Evolutionary conservation across 1,140 invertebrate species (phyloP).

Genomic region (Drosophila leontia): DNA sequence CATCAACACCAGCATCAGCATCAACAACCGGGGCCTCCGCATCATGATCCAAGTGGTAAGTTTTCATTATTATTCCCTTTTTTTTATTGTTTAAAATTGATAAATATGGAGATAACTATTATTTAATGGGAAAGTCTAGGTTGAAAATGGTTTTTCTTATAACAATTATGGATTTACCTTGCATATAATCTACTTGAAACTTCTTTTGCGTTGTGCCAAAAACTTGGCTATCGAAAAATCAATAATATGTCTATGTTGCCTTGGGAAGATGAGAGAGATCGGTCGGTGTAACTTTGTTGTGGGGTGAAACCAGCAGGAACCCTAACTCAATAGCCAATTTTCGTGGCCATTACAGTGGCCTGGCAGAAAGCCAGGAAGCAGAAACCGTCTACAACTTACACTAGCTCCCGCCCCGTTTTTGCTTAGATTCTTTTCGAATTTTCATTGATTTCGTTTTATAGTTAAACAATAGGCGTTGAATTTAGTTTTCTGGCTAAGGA

Average conservation of each 20-base stretch:
- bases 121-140: background rate
- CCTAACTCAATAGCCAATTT: constrained; percentile 11
- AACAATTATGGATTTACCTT: background rate
- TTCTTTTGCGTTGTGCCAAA: background rate
- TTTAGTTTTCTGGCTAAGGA: constrained; percentile 38
- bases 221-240: constrained; percentile 22
- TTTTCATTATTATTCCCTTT: background rate
- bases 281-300: background rate
- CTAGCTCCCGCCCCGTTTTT: background rate
- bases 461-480: constrained; percentile 65
- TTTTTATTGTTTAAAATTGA: background rate
- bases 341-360: constrained; percentile 12
- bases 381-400: background rate
- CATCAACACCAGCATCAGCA: constrained; percentile 58
- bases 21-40: constrained; percentile 52
- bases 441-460: constrained; percentile 54
- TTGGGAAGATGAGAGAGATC: constrained; percentile 1
- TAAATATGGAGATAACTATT: too few relatives aligned
- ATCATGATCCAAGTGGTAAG: constrained; percentile 82
- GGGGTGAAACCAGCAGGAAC: background rate
- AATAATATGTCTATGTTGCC: constrained; percentile 3
- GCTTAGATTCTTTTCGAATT: constrained; percentile 19
- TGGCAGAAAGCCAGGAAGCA: constrained; percentile 8
- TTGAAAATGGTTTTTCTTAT: too few relatives aligned
- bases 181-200: background rate